Base-by-base conservation (phyloP, 2,113 vertebrate species). In the Albula glossodonta region DNA sequence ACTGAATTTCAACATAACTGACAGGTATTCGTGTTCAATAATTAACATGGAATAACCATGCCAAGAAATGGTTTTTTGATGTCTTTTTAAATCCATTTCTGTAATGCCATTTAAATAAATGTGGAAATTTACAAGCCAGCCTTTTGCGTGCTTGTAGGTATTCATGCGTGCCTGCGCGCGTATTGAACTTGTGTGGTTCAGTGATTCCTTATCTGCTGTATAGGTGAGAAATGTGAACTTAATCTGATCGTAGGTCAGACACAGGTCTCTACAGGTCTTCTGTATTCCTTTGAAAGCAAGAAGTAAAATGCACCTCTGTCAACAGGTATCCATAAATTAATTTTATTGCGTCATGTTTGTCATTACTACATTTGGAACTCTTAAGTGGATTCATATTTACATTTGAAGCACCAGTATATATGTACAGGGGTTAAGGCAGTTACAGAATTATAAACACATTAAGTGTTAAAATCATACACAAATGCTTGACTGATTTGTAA, bases 1-100 rank as follows among this genome's bases (percentile, higher is more conserved):
- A 87, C 77, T 87, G 51, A 50, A 84, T 89, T 85, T 78, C 79
- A 84, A 88, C 87, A 63, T 77, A 19, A 50, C 48, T 48, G 52
- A 60, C 13, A 17, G 53, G n/a, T 31, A 74, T 19, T 74, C 2
- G n/a, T n/a, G 2, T 22, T 74, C n/a, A 74, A n/a, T 31, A 31
- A n/a, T 25, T 74, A n/a, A 19, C 9, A 19, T 31, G 22, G 31
- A 19, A 74, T 41, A 41, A 41, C 22, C 5, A 22, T 15, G 5
- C n/a, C 78, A 9, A 56, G 57, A 87, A 88, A 90, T 90, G 81
- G 52, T 8, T 84, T 84, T 2, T 70, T 2, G 8, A 31, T 74
- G 70, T 8, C 9, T 25, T 8, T 74, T n/a, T n/a, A 10, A n/a
- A 10, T 31, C 70, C n/a, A 17, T 31, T n/a, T 31, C 4, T 10